phyloP scores from a whole-genome alignment of 2,888 invertebrate genomes.

The Beris chalybata region DNA sequence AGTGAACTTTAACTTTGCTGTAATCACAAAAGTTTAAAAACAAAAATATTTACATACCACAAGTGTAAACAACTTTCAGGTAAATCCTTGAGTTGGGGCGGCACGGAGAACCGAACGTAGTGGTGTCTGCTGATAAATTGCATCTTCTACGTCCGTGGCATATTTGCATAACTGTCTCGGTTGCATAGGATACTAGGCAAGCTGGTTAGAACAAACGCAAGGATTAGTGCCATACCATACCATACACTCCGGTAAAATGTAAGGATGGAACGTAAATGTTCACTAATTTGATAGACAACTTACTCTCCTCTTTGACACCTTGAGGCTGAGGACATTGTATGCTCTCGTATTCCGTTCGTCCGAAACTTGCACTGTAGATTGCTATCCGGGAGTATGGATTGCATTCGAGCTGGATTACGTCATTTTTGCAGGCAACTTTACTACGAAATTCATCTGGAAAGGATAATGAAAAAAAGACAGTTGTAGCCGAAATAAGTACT shows the following conservation, averaged over 20 bases:
- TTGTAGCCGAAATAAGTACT: too few species aligned
- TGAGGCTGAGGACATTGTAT: conserved; percentile 85
- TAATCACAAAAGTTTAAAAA: too few species aligned
- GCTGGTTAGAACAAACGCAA: conserved; percentile 60
- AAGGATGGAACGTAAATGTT: neutral
- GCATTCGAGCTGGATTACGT: conserved; percentile 84
- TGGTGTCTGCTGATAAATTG: conserved; percentile 78
- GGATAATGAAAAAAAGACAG: too few species aligned
- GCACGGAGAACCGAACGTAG: conserved; percentile 83
- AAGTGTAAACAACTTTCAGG: conserved; percentile 85
- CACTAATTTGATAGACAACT: conserved; percentile 54
- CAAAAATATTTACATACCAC: conserved; percentile 66
- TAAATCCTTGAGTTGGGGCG: conserved; percentile 80
- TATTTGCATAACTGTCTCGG: conserved; percentile 85
- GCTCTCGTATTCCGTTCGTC: conserved; percentile 88
- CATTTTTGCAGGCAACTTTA: conserved; percentile 91
- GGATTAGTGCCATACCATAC: neutral
- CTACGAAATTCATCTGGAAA: conserved; percentile 89
- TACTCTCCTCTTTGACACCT: conserved; percentile 86
- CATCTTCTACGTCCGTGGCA: conserved; percentile 85
- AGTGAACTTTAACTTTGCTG: too few species aligned
- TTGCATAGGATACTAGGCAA: conserved; percentile 84
- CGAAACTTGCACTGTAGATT: conserved; percentile 91
- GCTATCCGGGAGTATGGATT: conserved; percentile 86
- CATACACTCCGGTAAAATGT: neutral